Percentiles rank a stretch among this genome's conserved stretches.
Conservation (phyloP, 2,888 invertebrate genomes). For the Philopedon plagiatum region DNA sequence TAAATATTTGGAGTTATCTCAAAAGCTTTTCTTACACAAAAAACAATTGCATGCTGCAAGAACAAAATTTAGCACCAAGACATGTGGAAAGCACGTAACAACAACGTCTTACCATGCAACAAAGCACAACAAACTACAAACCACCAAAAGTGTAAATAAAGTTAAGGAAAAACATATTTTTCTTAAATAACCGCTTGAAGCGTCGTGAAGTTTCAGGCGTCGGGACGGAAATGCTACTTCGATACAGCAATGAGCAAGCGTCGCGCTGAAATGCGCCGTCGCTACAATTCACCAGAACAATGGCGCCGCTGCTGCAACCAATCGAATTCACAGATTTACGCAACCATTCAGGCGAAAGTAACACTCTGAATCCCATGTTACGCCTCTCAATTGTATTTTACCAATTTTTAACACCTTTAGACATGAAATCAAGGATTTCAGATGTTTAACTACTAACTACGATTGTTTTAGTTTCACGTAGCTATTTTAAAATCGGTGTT, state of each 20-base stretch:
- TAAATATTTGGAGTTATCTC: too few relatives aligned
- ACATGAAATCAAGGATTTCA: conserved; percentile 30
- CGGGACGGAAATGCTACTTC: conserved; percentile 70
- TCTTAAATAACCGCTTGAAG: conserved; percentile 35
- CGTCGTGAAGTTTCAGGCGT: conserved; percentile 62
- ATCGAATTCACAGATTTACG: conserved; percentile 61
- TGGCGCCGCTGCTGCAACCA: conserved; percentile 66
- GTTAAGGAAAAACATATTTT: conserved; percentile 8
- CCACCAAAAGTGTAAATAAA: conserved; percentile 28
- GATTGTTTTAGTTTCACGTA: conserved; percentile 11
- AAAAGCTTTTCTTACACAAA: not conserved
- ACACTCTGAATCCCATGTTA: conserved; percentile 57
- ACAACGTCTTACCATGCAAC: conserved; percentile 16
- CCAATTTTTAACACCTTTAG: conserved; percentile 50
- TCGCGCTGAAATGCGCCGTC: conserved; percentile 66
- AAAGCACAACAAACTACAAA: conserved; percentile 25
- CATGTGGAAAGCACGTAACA: not conserved
- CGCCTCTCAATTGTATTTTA: conserved; percentile 61
- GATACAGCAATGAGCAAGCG: conserved; percentile 63
- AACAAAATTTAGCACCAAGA: not conserved
- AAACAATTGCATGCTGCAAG: not conserved
- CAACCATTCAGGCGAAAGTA: conserved; percentile 64
- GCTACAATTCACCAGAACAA: conserved; percentile 69
- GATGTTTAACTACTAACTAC: conserved; percentile 10
- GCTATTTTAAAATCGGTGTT: not conserved